A percentile compares a stretch with the other conserved stretches of the same genome.
phyloP scores from a whole-genome alignment of 2,797 vertebrate genomes.

The Pseudocheirus occidentalis region DNA sequence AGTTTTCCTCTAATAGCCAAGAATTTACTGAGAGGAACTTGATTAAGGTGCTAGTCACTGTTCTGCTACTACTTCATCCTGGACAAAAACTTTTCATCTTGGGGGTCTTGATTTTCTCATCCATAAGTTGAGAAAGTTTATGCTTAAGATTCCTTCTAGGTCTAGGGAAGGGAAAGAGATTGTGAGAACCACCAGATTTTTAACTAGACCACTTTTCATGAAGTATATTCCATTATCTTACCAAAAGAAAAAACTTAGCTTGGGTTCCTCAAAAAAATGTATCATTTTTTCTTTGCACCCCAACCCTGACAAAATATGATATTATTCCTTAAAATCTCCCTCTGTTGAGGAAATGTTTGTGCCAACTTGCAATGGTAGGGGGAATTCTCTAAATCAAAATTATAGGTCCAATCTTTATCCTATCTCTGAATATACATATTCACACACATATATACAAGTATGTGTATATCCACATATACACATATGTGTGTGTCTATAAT shows the following conservation, averaged over 20 bases:
- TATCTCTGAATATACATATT: too few relatives aligned
- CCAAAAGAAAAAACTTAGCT: neutral
- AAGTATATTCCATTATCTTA: neutral
- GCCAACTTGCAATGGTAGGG: neutral
- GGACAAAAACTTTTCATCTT: slow-evolving; percentile 32
- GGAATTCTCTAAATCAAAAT: neutral
- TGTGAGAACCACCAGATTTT: slow-evolving; percentile 33
- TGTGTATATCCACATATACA: neutral
- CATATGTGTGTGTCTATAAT: too few relatives aligned
- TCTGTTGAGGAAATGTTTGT: neutral
- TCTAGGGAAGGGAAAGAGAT: slow-evolving; percentile 7
- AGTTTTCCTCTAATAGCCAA: neutral
- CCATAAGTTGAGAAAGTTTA: slow-evolving; percentile 33
- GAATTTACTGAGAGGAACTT: neutral
- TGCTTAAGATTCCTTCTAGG: neutral
- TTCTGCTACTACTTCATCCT: neutral
- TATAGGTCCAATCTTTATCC: neutral
- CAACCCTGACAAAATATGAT: neutral
- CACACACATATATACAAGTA: neutral
- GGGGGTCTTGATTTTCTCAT: slow-evolving; percentile 14
- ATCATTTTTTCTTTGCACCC: neutral
- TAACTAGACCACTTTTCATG: neutral
- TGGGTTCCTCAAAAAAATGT: neutral
- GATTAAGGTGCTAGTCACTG: neutral
- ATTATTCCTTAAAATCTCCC: neutral